These are phyloP conservation scores for Meta bourneti DNA, from an alignment of 2,888 invertebrate genomes.

Conservation along the genomic window DNA sequence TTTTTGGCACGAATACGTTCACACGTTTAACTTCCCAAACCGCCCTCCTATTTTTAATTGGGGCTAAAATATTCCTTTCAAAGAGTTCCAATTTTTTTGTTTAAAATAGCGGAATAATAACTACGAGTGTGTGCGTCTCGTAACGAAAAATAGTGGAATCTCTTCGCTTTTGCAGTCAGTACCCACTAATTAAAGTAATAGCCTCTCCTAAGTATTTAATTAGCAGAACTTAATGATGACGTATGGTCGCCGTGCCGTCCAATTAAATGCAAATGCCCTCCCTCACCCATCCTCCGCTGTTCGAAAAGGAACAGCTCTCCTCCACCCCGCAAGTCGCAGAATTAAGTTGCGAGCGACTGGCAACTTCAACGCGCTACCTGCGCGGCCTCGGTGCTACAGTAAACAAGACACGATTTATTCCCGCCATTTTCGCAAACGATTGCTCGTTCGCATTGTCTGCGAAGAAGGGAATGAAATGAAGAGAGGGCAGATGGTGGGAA, in stretches of 20 bases:
- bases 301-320: neutral
- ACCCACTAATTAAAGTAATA: constrained; percentile 74
- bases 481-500: neutral
- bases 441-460: constrained; percentile 14
- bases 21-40: constrained; percentile 22
- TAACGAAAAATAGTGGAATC: constrained; percentile 49
- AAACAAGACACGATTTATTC: constrained; percentile 40
- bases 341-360: constrained; percentile 44
- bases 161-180: constrained; percentile 45
- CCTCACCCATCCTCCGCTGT: neutral
- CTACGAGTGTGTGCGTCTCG: constrained; percentile 27
- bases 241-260: constrained; percentile 65
- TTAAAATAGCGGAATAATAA: constrained; percentile 63
- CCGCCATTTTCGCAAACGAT: constrained; percentile 14
- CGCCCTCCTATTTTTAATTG: constrained; percentile 38
- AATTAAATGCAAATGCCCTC: constrained; percentile 74
- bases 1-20: constrained; percentile 24
- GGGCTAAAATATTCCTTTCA: constrained; percentile 33
- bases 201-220: constrained; percentile 74
- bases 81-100: neutral
- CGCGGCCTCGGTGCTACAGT: constrained; percentile 9
- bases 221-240: constrained; percentile 75
- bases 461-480: neutral
- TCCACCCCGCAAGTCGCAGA: constrained; percentile 35
- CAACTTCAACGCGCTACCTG: constrained; percentile 23